Evolutionary conservation across 2,113 vertebrate genomes (phyloP), one percentile per base, ranked within the genome.

Genomic region (Calidris pugnax): DNA sequence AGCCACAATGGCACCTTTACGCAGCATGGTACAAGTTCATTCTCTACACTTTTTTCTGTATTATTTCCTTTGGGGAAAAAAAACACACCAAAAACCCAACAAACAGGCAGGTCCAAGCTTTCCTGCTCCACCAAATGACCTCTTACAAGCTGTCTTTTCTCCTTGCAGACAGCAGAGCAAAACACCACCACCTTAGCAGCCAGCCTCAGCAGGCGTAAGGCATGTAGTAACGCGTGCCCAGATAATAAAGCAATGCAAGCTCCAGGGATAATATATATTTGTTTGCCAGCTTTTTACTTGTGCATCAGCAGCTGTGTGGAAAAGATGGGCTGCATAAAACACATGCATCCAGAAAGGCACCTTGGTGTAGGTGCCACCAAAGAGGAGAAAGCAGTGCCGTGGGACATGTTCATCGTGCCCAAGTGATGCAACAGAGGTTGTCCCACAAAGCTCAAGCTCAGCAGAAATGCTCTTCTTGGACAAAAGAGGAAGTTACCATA

Each of bases 331-430:
- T 32, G 63, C 56, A 35, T 10, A 43, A 56, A 73, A 81, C 16
- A 62, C 0, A 0, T 7, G 12, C 39, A 32, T 32, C 37, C 21
- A 7, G 39, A 79, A 43, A 59, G 19, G 32, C 28, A 72, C 32
- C 56, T 63, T 18, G 39, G 24, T 64, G 14, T 9, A 69, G 43
- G 16, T 56, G 66, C 57, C 84, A 82, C 48, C 74, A 55, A 86
- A 62, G n/a, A 63, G 48, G 27, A 62, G 27, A 60, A 39, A 48
- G 30, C 27, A 87, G 19, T 8, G 1, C 51, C 1, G 2, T 2
- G 14, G 35, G 55, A 62, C 9, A 0, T 2, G 0, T 51, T 51
- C 47, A 2, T 80, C 4, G 0, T 10, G 6, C 28, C 28, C 16
- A 24, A 24, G 39, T 1, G 2, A 26, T 13, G 47, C 9, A 10